A percentile compares a stretch with the other conserved stretches of the same genome.
phyloP scores from a whole-genome alignment of 2,888 invertebrate species.

The Phasia obesa region DNA sequence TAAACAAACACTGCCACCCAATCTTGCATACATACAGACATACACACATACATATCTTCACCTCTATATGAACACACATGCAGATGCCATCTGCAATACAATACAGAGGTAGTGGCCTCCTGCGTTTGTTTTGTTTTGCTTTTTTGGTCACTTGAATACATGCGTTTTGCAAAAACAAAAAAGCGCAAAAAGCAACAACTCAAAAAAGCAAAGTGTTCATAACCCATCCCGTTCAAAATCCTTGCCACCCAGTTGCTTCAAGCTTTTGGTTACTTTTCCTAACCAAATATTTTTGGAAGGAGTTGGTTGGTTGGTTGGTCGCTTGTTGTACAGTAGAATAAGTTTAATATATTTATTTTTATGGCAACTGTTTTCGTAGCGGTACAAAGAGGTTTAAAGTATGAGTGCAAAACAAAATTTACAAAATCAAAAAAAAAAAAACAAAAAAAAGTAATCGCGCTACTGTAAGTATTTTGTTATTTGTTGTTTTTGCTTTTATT shows the following conservation, averaged over 20 bases:
- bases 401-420: constrained; percentile 26
- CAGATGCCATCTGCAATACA: constrained; percentile 35
- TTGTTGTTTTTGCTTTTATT: constrained; percentile 56
- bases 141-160: constrained; percentile 68
- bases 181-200: constrained; percentile 15
- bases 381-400: constrained; percentile 26
- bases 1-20: constrained; percentile 55
- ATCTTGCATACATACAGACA: constrained; percentile 1
- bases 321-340: constrained; percentile 26
- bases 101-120: constrained; percentile 52
- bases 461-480: constrained; percentile 63
- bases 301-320: too few species aligned
- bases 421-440: constrained; percentile 15
- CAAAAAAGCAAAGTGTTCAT: constrained; percentile 59
- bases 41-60: neutral
- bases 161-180: constrained; percentile 56
- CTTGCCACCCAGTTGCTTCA: constrained; percentile 27
- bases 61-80: neutral
- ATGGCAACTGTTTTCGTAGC: constrained; percentile 39
- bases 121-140: constrained; percentile 46
- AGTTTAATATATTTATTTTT: constrained; percentile 43
- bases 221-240: constrained; percentile 23
- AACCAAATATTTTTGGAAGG: constrained; percentile 16
- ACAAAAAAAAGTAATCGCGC: constrained; percentile 41
- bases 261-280: constrained; percentile 53